These are phyloP conservation scores for Drosophila tropicalis DNA, from an alignment of 1,140 invertebrate species.

Conservation along the genomic window DNA sequence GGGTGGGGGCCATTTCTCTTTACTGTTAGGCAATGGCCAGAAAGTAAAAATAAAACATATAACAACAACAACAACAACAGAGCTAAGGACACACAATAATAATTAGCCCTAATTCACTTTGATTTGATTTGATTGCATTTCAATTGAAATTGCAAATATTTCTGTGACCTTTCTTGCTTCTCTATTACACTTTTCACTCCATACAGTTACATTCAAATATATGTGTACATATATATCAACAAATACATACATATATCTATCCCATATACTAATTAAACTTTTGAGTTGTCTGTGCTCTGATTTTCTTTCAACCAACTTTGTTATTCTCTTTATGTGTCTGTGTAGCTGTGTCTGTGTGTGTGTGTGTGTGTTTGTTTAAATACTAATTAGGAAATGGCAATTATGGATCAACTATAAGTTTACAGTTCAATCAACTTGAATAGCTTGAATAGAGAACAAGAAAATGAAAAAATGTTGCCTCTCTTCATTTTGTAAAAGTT, in stretches of 20 bases:
- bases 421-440: conserved; percentile 10
- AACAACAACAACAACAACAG: not conserved
- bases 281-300: conserved; percentile 35
- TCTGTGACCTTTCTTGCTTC: not conserved
- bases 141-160: conserved; percentile 4
- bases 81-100: not conserved
- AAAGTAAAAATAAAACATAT: not conserved
- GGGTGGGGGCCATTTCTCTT: no score
- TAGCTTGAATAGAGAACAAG: not conserved
- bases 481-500: not conserved
- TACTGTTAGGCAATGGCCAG: not conserved
- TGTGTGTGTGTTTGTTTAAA: conserved; percentile 22
- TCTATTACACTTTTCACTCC: not conserved
- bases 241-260: no score
- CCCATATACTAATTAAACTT: conserved; percentile 45
- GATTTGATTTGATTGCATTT: conserved; percentile 8
- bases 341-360: not conserved
- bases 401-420: conserved; percentile 5
- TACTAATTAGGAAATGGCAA: conserved; percentile 50
- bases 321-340: conserved; percentile 14
- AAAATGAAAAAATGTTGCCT: not conserved
- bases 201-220: not conserved
- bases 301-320: conserved; percentile 34
- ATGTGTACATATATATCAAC: no score
- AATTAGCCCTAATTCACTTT: conserved; percentile 6